Percentiles rank a stretch among this genome's conserved stretches.
Conservation (phyloP, 2,797 vertebrate species). For the Liasis olivaceus region DNA sequence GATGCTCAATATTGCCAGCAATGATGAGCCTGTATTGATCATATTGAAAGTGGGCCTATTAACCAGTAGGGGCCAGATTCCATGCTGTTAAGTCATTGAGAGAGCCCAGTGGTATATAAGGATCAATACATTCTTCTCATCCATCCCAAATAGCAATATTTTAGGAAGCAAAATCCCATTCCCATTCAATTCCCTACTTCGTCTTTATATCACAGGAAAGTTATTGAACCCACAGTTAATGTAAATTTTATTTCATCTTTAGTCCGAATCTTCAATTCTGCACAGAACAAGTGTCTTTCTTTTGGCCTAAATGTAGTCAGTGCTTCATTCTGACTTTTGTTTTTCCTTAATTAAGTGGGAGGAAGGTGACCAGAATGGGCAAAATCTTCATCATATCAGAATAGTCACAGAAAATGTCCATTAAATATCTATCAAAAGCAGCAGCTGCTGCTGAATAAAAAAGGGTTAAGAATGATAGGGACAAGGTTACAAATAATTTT, state of each 20-base stretch:
- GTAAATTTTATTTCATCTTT: background rate
- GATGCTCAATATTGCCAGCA: slow-evolving; percentile 57
- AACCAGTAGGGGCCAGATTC: slow-evolving; percentile 50
- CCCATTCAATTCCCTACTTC: slow-evolving; percentile 3
- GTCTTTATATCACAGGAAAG: background rate
- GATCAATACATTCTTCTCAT: slow-evolving; percentile 48
- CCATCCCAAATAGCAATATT: slow-evolving; percentile 33
- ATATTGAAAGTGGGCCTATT: slow-evolving; percentile 60
- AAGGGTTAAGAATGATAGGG: background rate
- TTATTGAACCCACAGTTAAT: background rate
- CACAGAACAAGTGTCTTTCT: background rate
- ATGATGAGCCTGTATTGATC: slow-evolving; percentile 65
- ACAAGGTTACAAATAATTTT: background rate
- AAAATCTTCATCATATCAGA: background rate
- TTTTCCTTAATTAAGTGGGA: background rate
- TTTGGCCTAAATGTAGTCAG: background rate
- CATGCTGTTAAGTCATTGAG: slow-evolving; percentile 65
- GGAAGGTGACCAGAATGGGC: background rate
- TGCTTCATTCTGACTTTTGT: background rate
- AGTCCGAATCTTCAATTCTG: background rate
- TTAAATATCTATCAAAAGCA: background rate
- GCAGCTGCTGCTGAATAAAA: background rate
- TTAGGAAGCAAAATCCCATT: slow-evolving; percentile 22
- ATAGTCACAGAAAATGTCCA: background rate
- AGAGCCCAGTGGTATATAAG: slow-evolving; percentile 47